A percentile compares a stretch with the other conserved stretches of the same genome.
Evolutionary conservation across 2,888 invertebrate genomes (phyloP).

Genomic region (Nasonia oneida): DNA sequence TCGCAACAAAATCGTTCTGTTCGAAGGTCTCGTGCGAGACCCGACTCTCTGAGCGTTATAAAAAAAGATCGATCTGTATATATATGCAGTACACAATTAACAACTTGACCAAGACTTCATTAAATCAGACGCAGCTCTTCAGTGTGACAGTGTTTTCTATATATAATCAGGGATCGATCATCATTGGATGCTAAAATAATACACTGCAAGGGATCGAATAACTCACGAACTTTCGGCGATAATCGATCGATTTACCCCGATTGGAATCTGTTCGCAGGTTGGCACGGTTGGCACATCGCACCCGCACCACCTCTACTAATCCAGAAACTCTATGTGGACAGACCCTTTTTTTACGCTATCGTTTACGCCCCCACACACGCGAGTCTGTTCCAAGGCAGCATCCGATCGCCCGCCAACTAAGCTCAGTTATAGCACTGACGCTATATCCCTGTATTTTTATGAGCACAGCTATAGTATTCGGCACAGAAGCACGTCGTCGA

Average conservation of each 20-base stretch:
- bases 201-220: too few relatives aligned
- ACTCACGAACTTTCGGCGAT: background rate
- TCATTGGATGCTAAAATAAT: too few relatives aligned
- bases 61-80: background rate
- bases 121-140: background rate
- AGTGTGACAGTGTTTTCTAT: background rate
- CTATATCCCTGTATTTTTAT: background rate
- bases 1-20: slow-evolving; percentile 16
- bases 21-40: slow-evolving; percentile 25
- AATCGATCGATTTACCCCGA: background rate
- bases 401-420: background rate
- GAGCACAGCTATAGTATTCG: background rate
- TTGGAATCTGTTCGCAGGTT: slow-evolving; percentile 34
- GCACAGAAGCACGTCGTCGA: background rate
- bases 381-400: slow-evolving; percentile 27
- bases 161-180: background rate
- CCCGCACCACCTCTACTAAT: slow-evolving; percentile 3
- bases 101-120: background rate
- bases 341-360: slow-evolving; percentile 48
- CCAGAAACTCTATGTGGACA: slow-evolving; percentile 15
- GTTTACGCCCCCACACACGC: background rate
- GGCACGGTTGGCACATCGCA: too few relatives aligned
- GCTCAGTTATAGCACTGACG: background rate
- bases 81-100: background rate
- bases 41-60: background rate